Conservation (phyloP, 2,888 invertebrate species). For the Cephus spinipes region DNA sequence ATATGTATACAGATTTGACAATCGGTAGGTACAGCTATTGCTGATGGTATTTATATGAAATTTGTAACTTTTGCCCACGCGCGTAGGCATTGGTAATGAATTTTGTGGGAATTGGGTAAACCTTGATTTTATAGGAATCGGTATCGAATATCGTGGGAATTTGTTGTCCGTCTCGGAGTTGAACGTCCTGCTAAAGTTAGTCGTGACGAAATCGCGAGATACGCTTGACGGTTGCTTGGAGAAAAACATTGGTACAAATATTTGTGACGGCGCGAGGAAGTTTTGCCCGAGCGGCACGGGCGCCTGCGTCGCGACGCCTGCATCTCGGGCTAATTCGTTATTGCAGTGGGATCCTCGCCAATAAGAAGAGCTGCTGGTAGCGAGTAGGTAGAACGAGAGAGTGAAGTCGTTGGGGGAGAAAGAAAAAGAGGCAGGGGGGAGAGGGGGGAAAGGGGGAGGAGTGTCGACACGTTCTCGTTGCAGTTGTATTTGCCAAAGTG, state of each 20-base stretch:
- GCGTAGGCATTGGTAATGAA: too few species aligned
- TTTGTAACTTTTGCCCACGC: too few species aligned
- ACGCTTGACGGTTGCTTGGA: not conserved
- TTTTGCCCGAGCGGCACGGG: not conserved
- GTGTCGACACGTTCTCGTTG: not conserved
- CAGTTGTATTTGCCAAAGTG: too few species aligned
- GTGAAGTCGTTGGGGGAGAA: not conserved
- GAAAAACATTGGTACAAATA: not conserved
- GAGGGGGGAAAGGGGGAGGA: not conserved
- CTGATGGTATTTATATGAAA: too few species aligned
- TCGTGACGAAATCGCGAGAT: too few species aligned
- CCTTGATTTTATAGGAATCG: too few species aligned
- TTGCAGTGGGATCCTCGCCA: not conserved
- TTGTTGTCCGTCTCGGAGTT: too few species aligned
- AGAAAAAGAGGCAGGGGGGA: not conserved
- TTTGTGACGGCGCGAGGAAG: not conserved
- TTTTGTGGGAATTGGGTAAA: too few species aligned
- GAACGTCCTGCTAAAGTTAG: too few species aligned
- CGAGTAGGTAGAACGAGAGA: not conserved
- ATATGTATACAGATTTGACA: too few species aligned
- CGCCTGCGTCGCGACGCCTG: not conserved
- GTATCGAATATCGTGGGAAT: too few species aligned
- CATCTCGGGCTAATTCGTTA: slow-evolving; percentile 1
- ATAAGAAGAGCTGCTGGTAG: not conserved
- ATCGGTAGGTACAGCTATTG: too few species aligned